Evolutionary conservation across 2,797 vertebrate genomes (phyloP).

Genomic region (Simalia tracyae): DNA sequence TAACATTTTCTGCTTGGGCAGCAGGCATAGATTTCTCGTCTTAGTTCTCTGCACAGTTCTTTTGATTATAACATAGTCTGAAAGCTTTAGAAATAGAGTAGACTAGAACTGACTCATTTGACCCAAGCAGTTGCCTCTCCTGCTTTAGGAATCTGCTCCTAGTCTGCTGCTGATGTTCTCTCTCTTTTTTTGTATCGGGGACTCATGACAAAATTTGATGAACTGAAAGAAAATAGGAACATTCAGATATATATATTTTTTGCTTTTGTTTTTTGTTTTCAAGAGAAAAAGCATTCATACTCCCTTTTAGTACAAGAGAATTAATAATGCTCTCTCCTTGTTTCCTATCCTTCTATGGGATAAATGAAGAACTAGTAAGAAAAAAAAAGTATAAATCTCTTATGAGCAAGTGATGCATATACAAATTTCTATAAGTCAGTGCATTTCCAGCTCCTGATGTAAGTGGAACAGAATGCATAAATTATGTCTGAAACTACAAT

Average conservation of each 20-base stretch:
- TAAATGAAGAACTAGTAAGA: slow-evolving; percentile 40
- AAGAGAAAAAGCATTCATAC: slow-evolving; percentile 20
- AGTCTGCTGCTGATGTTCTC: slow-evolving; percentile 6
- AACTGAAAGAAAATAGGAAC: slow-evolving; percentile 28
- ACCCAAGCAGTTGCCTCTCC: not conserved
- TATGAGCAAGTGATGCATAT: slow-evolving; percentile 18
- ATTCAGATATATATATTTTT: slow-evolving; percentile 34
- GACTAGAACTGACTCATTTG: slow-evolving; percentile 7
- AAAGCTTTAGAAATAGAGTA: not conserved
- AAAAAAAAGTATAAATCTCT: slow-evolving; percentile 45
- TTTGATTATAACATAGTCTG: slow-evolving; percentile 1
- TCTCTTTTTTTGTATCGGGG: slow-evolving; percentile 4
- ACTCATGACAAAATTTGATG: slow-evolving; percentile 50
- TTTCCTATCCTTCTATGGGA: slow-evolving; percentile 44
- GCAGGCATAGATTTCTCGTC: not conserved
- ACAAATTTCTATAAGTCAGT: slow-evolving; percentile 32
- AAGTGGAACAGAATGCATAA: slow-evolving; percentile 36
- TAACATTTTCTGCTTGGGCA: not conserved
- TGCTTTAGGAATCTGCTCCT: slow-evolving; percentile 39
- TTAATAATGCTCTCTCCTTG: slow-evolving; percentile 42
- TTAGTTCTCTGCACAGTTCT: not conserved
- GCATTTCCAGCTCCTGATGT: slow-evolving; percentile 39
- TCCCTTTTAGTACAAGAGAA: slow-evolving; percentile 51
- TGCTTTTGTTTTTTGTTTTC: not conserved
- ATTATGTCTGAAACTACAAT: slow-evolving; percentile 12